These are phyloP conservation scores for Frankliniella fusca DNA, from an alignment of 2,888 invertebrate species.

Conservation along the genomic window DNA sequence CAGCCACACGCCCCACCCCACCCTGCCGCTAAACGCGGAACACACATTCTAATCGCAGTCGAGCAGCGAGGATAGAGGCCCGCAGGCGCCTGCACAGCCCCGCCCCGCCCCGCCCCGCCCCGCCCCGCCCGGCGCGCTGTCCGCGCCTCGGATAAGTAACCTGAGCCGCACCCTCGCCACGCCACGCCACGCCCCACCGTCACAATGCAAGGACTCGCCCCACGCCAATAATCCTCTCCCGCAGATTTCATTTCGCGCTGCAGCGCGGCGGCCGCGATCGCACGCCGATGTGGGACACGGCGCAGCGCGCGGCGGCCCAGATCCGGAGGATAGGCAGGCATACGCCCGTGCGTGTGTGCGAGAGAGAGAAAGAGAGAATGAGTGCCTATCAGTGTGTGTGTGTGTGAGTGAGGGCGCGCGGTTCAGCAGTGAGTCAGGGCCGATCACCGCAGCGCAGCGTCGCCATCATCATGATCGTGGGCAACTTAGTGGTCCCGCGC, in stretches of 20 bases:
- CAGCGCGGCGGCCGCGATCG: background rate
- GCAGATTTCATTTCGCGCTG: background rate
- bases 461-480: no score
- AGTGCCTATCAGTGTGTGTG: no score
- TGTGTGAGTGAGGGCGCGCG: no score
- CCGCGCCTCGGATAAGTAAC: no score
- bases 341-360: background rate
- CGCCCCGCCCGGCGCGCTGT: no score
- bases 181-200: background rate
- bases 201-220: conserved; percentile 4
- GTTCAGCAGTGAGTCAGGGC: no score
- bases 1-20: background rate
- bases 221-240: background rate
- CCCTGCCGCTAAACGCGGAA: background rate
- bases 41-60: background rate
- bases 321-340: background rate
- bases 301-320: background rate
- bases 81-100: background rate
- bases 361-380: background rate
- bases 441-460: no score
- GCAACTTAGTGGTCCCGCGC: no score
- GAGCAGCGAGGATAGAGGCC: background rate
- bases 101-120: background rate
- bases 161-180: background rate
- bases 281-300: background rate